Conservation (phyloP, 2,797 vertebrate species). For the Cyprinodon diabolis region DNA sequence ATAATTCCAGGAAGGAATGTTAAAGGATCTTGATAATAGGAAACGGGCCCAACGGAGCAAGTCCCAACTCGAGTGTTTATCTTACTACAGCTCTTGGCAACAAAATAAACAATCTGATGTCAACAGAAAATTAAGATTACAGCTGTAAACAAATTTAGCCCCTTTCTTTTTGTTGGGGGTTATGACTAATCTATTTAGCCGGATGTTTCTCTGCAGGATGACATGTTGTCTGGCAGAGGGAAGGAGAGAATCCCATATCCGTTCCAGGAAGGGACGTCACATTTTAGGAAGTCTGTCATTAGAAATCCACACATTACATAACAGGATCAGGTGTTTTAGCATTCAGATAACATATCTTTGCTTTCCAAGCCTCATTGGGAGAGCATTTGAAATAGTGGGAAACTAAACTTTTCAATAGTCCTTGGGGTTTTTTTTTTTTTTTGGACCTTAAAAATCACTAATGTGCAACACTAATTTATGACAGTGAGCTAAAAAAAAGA, state of each 20-base stretch:
- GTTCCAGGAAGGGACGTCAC: constrained; percentile 40
- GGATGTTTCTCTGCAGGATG: constrained; percentile 6
- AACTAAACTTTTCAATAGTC: background rate
- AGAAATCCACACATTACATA: constrained; percentile 26
- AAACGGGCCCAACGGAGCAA: constrained; percentile 20
- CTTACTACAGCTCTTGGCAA: constrained; percentile 25
- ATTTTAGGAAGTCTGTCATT: constrained; percentile 40
- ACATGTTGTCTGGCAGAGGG: background rate
- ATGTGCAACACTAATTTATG: background rate
- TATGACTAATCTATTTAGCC: constrained; percentile 22
- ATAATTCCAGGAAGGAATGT: constrained; percentile 40
- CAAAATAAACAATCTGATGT: constrained; percentile 23
- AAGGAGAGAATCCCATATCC: constrained; percentile 31
- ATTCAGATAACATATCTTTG: constrained; percentile 5
- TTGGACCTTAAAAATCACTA: constrained; percentile 7
- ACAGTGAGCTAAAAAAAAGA: background rate
- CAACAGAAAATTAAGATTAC: constrained; percentile 39
- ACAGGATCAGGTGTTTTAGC: constrained; percentile 27
- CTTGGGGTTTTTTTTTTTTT: background rate
- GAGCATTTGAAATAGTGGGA: background rate
- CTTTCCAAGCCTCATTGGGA: constrained; percentile 2
- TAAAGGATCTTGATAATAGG: constrained; percentile 18
- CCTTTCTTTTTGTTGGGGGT: constrained; percentile 20
- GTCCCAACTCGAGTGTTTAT: constrained; percentile 13
- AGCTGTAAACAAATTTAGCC: constrained; percentile 4